These are phyloP conservation scores for Myripristis jacobus DNA, from an alignment of 2,797 vertebrate species.

Conservation along the genomic window DNA sequence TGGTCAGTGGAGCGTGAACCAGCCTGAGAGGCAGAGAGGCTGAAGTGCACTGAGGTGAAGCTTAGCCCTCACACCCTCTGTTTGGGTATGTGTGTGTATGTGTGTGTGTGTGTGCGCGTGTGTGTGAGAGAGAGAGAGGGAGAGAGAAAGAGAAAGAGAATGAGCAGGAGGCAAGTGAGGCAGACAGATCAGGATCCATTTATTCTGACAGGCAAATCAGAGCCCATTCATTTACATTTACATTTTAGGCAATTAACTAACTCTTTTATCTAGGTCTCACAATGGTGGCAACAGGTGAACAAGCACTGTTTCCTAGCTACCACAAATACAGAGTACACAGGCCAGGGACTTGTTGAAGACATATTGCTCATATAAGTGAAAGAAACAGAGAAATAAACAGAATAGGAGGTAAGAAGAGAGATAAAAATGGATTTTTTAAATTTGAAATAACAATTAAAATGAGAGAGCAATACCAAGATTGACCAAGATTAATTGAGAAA, in stretches of 20 bases:
- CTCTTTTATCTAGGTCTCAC: slow-evolving; percentile 30
- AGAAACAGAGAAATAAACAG: slow-evolving; percentile 37
- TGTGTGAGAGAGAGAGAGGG: slow-evolving; percentile 17
- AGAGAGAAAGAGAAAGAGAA: slow-evolving; percentile 13
- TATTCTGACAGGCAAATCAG: slow-evolving; percentile 54
- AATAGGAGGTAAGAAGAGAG: slow-evolving; percentile 34
- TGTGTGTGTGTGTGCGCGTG: too few species aligned
- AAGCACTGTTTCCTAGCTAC: neutral
- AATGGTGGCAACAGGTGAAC: neutral
- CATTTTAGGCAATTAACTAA: slow-evolving; percentile 37
- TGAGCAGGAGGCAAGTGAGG: slow-evolving; percentile 54
- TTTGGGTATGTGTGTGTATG: slow-evolving; percentile 45
- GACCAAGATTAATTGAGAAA: slow-evolving; percentile 37
- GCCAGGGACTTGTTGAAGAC: slow-evolving; percentile 27
- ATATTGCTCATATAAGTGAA: slow-evolving; percentile 7
- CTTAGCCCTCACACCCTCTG: slow-evolving; percentile 65
- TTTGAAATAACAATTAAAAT: too few species aligned
- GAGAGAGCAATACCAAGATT: slow-evolving; percentile 8
- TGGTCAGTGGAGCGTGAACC: slow-evolving; percentile 78
- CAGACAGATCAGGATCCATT: slow-evolving; percentile 54
- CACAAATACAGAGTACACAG: neutral
- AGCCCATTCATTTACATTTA: slow-evolving; percentile 49
- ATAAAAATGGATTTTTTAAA: slow-evolving; percentile 19
- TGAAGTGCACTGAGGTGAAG: slow-evolving; percentile 70
- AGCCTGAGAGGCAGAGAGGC: slow-evolving; percentile 73